Evolutionary conservation across 2,888 invertebrate species (phyloP), one percentile per base, ranked within the genome.

Genomic region (Drosophila testacea): DNA sequence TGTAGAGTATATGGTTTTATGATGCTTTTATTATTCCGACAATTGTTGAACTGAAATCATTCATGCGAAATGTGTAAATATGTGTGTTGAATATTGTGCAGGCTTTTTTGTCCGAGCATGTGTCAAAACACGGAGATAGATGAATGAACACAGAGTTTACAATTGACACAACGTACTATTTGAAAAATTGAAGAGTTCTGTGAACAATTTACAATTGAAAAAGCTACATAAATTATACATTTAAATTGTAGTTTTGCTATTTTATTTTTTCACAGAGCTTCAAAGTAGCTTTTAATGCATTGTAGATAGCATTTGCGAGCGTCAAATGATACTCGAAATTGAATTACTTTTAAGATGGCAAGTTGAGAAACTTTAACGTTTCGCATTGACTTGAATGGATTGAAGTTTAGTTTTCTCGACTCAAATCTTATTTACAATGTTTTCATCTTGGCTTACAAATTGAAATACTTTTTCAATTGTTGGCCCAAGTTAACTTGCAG

Each of bases 391-490:
- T 55, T 56, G 30, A 42, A 62, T 62, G 63, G 73, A 74, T 69
- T 69, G 75, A 74, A 74, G 75, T 74, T 75, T 48, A 51, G 47
- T 48, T 59, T 39, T 10, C 30, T 11, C 9, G 47, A 41, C 50
- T 54, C 54, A 62, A 76, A 76, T 76, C 76, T 48, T 76, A 72
- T 76, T 76, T 76, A 68, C 76, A 76, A 76, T 76, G 76, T 76
- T 76, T 76, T 76, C 68, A 72, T 64, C 76, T 72, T 68, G 62
- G 47, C 68, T 51, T 56, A 72, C 68, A 77, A 77, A 82, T 82
- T 79, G 79, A 79, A 82, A 81, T 82, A 83, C 81, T 83, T 81
- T 83, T 70, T 56, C 69, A 67, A 73, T 77, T 77, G 64, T 47
- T 46, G 54, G 28, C 30, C 32, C 6, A 52, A 50, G 28, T 41